Percentiles rank a stretch among this genome's conserved stretches.
phyloP scores from a whole-genome alignment of 2,888 invertebrate genomes.

The Stramonita haemastoma region DNA sequence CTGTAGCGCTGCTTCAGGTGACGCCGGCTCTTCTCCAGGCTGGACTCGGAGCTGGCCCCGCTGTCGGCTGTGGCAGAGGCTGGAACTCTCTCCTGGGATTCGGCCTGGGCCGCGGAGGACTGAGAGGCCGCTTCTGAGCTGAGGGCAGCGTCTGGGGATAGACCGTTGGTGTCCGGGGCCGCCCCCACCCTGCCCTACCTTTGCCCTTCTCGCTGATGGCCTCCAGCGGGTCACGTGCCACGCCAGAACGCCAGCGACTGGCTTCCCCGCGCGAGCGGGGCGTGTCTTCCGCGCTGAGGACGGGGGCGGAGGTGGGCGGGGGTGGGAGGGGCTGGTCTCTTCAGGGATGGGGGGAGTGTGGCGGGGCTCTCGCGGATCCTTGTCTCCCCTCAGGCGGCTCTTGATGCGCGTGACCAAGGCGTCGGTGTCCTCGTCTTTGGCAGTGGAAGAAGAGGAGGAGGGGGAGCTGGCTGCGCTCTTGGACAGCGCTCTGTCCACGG shows the following conservation, averaged over 20 bases:
- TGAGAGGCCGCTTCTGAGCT: neutral
- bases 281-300: neutral
- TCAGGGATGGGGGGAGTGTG: constrained; percentile 37
- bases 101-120: neutral
- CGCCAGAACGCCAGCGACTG: constrained; percentile 41
- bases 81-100: neutral
- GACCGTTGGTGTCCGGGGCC: neutral
- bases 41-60: neutral
- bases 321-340: neutral
- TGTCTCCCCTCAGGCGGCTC: constrained; percentile 45
- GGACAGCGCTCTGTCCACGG: constrained; percentile 40
- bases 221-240: constrained; percentile 26
- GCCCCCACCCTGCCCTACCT: neutral
- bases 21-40: constrained; percentile 49
- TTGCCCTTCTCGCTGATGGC: constrained; percentile 31
- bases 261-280: neutral
- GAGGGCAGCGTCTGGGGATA: neutral
- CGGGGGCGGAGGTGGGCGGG: neutral
- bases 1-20: constrained; percentile 49
- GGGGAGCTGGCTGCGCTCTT: constrained; percentile 41
- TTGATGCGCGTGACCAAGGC: constrained; percentile 52
- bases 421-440: constrained; percentile 51
- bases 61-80: neutral
- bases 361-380: constrained; percentile 33
- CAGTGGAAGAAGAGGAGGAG: constrained; percentile 29